Evolutionary conservation across 2,797 vertebrate genomes (phyloP).

Genomic region (Cyclura pinguis): DNA sequence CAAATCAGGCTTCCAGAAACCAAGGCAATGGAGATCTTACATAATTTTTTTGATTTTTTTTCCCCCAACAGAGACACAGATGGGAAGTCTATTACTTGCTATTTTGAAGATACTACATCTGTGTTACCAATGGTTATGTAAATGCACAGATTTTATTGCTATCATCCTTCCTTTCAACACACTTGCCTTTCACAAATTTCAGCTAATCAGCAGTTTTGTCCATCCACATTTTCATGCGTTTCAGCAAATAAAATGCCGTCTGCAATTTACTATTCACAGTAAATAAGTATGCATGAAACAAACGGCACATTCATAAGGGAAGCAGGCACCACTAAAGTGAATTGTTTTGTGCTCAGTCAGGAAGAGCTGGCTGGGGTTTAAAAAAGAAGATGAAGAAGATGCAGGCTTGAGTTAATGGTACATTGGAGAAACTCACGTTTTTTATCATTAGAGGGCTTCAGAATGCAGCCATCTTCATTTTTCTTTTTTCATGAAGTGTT

Average conservation of each 20-base stretch:
- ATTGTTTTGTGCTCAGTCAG: conserved; percentile 22
- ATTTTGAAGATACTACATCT: conserved; percentile 34
- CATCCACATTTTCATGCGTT: conserved; percentile 27
- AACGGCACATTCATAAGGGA: neutral
- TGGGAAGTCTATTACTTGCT: conserved; percentile 42
- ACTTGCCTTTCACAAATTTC: conserved; percentile 42
- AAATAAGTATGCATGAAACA: conserved; percentile 45
- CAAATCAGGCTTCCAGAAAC: conserved; percentile 60
- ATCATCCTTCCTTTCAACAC: conserved; percentile 36
- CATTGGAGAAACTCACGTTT: neutral
- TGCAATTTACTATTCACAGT: conserved; percentile 40
- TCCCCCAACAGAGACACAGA: conserved; percentile 35
- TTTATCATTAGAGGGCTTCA: conserved; percentile 20
- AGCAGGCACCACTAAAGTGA: conserved; percentile 15
- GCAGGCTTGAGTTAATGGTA: conserved; percentile 1
- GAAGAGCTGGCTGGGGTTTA: neutral
- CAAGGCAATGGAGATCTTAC: conserved; percentile 51
- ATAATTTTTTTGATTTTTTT: conserved; percentile 53
- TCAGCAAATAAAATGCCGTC: neutral
- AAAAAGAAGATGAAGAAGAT: neutral
- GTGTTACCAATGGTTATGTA: conserved; percentile 43
- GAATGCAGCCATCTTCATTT: neutral
- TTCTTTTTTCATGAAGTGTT: neutral
- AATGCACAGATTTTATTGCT: conserved; percentile 49
- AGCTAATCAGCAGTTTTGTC: conserved; percentile 47